These are phyloP conservation scores for Pseudotriccus pelzelni DNA, from an alignment of 2,797 vertebrate genomes.

Conservation along the genomic window DNA sequence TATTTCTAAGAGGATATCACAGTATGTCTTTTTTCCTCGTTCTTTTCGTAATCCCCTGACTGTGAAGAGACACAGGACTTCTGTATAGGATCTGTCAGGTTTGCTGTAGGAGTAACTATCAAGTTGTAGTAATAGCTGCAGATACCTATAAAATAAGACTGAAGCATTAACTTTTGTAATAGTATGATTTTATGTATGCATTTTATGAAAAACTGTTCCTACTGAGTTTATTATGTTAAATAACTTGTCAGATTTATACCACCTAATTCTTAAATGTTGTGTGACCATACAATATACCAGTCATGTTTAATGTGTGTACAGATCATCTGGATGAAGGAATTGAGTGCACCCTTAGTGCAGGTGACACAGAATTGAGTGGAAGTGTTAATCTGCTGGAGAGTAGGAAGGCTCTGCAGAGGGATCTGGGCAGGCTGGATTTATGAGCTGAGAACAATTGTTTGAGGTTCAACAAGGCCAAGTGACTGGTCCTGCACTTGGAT, in stretches of 20 bases:
- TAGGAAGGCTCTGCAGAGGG: background rate
- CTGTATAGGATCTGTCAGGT: background rate
- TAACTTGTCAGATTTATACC: background rate
- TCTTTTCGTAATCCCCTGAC: background rate
- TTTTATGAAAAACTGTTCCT: background rate
- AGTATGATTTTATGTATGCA: background rate
- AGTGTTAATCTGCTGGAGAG: background rate
- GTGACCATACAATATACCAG: background rate
- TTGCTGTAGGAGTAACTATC: background rate
- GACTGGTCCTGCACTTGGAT: rapidly evolving
- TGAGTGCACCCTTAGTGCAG: rapidly evolving
- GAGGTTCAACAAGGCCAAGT: background rate
- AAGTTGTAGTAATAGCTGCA: background rate
- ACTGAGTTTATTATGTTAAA: background rate
- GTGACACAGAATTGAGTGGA: rapidly evolving
- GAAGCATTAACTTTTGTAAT: background rate
- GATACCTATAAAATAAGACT: background rate
- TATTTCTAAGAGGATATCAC: background rate
- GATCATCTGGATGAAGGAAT: background rate
- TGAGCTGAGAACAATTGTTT: rapidly evolving
- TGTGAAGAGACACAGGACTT: background rate
- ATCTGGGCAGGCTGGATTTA: background rate
- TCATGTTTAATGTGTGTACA: background rate
- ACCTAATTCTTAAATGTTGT: background rate
- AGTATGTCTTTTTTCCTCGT: background rate